Base-by-base conservation (phyloP, 2,797 vertebrate genomes). In the Melanotaenia nigrans region DNA sequence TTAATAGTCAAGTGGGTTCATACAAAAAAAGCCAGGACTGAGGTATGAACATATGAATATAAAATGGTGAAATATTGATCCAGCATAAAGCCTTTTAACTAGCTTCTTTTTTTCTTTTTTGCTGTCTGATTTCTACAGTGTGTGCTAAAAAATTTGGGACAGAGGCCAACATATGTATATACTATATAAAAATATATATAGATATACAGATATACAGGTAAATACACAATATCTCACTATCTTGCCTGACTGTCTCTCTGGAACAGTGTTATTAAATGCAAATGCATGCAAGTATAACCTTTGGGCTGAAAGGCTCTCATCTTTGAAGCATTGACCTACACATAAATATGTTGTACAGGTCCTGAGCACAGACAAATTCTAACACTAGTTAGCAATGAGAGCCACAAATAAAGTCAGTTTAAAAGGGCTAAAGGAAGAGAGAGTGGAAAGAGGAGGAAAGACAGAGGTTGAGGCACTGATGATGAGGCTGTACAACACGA, bases 271-370 rank as follows among this genome's bases (percentile, higher is more conserved):
- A 82, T 73, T 84, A 80, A 91, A 93, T 94, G 93, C 92, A 95
- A 95, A 95, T 95, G 87, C 84, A 95, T 94, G 92, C 93, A 85
- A 85, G 91, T 87, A 83, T 94, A 94, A 94, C 95, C 94, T 94
- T 95, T 95, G 90, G 89, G 90, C 87, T 90, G 92, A 92, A 90
- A 91, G 84, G 79, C 86, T 93, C 93, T 94, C 93, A 93, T 94
- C 87, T 94, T 92, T 90, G 75, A 95, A 94, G 90, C 92, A 36
- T 82, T 95, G 93, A 95, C 94, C 94, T 94, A 94, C 90, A 92
- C 85, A 79, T 93, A 93, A 93, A 90, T 91, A 90, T 68, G 84
- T 71, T 91, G 90, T 89, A 91, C 87, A 89, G 87, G 90, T 91
- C 87, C 89, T 86, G 90, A 90, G 90, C 84, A 85, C 80, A 92